A percentile compares a stretch with the other conserved stretches of the same genome.
Evolutionary conservation across 2,113 vertebrate species (phyloP).

Genomic region (Oryzias javanicus): DNA sequence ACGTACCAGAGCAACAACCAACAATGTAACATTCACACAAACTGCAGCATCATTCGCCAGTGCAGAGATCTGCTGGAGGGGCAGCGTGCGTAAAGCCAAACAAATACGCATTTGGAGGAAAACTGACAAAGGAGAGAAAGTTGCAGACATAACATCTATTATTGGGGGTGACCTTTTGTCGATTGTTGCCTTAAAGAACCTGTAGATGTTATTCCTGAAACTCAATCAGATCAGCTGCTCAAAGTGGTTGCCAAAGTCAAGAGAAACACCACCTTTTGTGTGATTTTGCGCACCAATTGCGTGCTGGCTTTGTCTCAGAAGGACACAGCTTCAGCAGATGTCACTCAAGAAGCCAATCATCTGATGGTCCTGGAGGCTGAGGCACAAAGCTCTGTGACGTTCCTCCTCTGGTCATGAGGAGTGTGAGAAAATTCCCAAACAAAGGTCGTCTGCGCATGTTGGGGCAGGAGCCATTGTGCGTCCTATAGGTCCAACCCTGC

Average conservation of each 20-base stretch:
- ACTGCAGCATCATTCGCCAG: conserved; percentile 44
- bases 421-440: conserved; percentile 60
- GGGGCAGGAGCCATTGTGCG: conserved; percentile 48
- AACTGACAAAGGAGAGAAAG: too few species aligned
- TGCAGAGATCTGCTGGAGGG: conserved; percentile 31
- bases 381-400: conserved; percentile 44
- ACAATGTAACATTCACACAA: conserved; percentile 38
- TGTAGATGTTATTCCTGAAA: too few species aligned
- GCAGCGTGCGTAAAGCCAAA: conserved; percentile 44
- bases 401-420: conserved; percentile 43
- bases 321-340: conserved; percentile 35
- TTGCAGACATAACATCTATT: conserved; percentile 9
- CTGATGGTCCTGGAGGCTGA: conserved; percentile 5
- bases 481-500: conserved; percentile 26
- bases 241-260: too few species aligned
- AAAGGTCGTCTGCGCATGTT: conserved; percentile 61
- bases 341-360: conserved; percentile 23
- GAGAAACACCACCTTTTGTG: not conserved
- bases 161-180: conserved; percentile 68
- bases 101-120: too few species aligned
- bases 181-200: too few species aligned
- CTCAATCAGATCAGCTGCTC: too few species aligned
- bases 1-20: conserved; percentile 21
- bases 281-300: conserved; percentile 4
- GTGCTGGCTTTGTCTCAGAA: conserved; percentile 1